These are phyloP conservation scores for Podilymbus podiceps DNA, from an alignment of 2,113 vertebrate species.

Conservation along the genomic window DNA sequence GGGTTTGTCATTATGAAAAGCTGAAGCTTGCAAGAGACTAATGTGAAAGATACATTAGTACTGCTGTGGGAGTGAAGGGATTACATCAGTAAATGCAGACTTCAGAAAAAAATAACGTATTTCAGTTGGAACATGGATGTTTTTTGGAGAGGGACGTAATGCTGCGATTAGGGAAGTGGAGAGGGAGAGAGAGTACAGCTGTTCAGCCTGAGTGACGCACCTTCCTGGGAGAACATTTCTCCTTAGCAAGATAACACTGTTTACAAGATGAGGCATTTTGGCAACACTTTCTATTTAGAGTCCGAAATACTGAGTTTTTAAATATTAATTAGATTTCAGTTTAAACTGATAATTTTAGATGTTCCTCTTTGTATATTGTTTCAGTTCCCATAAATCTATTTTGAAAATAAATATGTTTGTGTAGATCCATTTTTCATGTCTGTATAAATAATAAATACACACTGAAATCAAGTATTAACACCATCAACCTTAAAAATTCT, in stretches of 20 bases:
- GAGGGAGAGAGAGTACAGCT: neutral
- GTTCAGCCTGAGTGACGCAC: neutral
- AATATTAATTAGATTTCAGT: neutral
- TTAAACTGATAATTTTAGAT: neutral
- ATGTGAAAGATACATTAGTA: neutral
- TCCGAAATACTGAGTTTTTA: neutral
- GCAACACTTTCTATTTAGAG: neutral
- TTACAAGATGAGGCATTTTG: neutral
- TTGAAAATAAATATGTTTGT: neutral
- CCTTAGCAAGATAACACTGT: neutral
- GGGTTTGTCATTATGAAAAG: neutral
- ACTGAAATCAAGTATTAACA: neutral
- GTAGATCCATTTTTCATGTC: neutral
- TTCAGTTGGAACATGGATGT: neutral
- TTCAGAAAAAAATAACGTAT: neutral
- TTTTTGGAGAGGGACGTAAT: neutral
- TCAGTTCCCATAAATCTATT: neutral
- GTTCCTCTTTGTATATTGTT: neutral
- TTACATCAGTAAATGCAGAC: neutral
- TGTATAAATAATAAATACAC: neutral
- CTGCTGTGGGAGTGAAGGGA: neutral
- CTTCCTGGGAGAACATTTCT: neutral
- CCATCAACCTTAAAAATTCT: neutral
- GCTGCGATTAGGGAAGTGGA: neutral
- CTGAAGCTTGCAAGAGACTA: neutral